A percentile compares a stretch with the other conserved stretches of the same genome.
phyloP scores from a whole-genome alignment of 2,797 vertebrate genomes.

The Sebastes iracundus region DNA sequence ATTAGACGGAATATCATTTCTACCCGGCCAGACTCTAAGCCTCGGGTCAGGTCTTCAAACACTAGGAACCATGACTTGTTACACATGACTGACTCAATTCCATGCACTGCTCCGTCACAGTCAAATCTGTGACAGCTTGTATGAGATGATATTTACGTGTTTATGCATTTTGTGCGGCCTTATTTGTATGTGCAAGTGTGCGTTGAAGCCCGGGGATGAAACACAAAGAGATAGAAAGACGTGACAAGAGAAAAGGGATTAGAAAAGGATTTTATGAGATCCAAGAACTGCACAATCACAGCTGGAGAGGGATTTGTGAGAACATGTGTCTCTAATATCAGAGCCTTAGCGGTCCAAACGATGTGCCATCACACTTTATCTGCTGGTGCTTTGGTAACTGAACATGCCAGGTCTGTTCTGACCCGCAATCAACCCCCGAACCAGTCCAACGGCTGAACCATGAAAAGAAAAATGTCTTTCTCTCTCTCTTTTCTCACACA shows the following conservation, averaged over 20 bases:
- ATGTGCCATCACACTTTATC: slow-evolving; percentile 46
- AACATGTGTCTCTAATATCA: slow-evolving; percentile 56
- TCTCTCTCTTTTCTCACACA: too few species aligned
- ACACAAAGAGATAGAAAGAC: neutral
- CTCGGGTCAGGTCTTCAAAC: neutral
- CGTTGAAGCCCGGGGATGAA: neutral
- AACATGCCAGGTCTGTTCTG: slow-evolving; percentile 34
- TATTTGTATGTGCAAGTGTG: neutral
- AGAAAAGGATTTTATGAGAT: slow-evolving; percentile 15
- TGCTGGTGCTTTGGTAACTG: slow-evolving; percentile 30
- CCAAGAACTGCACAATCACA: slow-evolving; percentile 1
- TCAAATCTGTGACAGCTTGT: neutral
- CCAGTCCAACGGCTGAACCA: neutral
- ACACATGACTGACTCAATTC: neutral
- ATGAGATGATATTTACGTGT: neutral
- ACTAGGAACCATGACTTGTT: neutral
- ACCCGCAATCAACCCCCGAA: slow-evolving; percentile 20
- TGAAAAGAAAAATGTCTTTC: neutral
- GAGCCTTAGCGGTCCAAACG: neutral
- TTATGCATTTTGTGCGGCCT: neutral
- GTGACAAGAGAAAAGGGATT: neutral
- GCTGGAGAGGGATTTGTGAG: slow-evolving; percentile 30
- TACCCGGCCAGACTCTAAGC: neutral
- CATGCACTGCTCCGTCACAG: neutral
- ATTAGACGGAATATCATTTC: neutral